phyloP scores from a whole-genome alignment of 2,797 vertebrate species.

The Megalops cyprinoides region DNA sequence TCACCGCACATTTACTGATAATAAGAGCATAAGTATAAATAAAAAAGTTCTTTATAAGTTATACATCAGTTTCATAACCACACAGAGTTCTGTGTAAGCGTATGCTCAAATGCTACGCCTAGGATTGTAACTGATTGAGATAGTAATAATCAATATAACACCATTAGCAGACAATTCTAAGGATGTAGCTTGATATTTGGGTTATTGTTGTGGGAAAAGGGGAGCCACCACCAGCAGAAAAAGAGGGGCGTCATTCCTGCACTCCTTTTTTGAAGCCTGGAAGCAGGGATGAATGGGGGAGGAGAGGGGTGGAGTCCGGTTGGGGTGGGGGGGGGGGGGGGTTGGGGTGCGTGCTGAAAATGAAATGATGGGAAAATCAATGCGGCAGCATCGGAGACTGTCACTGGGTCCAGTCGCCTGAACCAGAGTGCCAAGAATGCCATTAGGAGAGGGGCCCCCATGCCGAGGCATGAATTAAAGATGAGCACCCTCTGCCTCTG shows the following conservation, averaged over 20 bases:
- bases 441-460: constrained; percentile 62
- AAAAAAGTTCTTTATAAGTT: too few relatives aligned
- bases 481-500: constrained; percentile 56
- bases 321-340: not conserved
- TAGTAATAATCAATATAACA: too few relatives aligned
- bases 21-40: too few relatives aligned
- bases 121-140: too few relatives aligned
- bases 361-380: constrained; percentile 73
- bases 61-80: too few relatives aligned
- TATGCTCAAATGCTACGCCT: too few relatives aligned
- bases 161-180: too few relatives aligned
- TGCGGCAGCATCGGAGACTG: constrained; percentile 62
- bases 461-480: constrained; percentile 72
- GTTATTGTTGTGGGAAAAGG: not conserved
- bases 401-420: constrained; percentile 67
- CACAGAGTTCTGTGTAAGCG: too few relatives aligned
- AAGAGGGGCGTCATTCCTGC: not conserved
- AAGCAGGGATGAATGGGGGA: constrained; percentile 54
- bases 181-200: too few relatives aligned
- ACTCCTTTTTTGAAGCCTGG: not conserved
- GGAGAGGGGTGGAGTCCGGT: constrained; percentile 3
- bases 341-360: not conserved
- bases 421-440: constrained; percentile 67
- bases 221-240: not conserved
- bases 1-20: too few relatives aligned